Evolutionary conservation across 2,797 vertebrate genomes (phyloP), one percentile per base, ranked within the genome.

Genomic region (Picus viridis): DNA sequence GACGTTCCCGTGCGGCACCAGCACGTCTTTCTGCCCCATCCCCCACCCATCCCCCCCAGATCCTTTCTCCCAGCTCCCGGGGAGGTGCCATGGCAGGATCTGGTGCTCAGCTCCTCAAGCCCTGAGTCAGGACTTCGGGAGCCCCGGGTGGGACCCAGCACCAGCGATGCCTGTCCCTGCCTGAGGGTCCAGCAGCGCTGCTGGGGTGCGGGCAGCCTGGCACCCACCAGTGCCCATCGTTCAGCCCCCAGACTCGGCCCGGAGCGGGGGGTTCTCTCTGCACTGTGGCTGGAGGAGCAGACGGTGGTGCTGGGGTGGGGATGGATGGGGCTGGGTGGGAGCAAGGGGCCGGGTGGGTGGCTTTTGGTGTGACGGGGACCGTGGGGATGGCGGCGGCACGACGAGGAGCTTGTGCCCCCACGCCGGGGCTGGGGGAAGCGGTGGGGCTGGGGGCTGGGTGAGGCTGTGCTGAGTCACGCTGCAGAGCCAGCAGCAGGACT

Each of bases 381-480:
- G 26, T 12, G n/a, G 30, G 26, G 63, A 71, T 27, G 34, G n/a
- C 43, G 24, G 67, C 14, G 39, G 19, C 18, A 16, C 26, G 27
- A 22, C 22, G 47, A 23, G 47, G 20, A 65, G 16, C 1, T 1
- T 9, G 79, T 70, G 29, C 2, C 12, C 9, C 69, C 17, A 49
- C 19, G 11, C 7, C 6, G 1, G 59, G 13, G 78, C 57, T 64
- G 83, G 32, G 69, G 56, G 43, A 34, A 69, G 77, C 14, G 71
- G 78, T 64, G 81, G 88, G 74, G 86, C 84, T 51, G 82, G 77
- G 68, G 78, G 90, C 74, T 8, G 63, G 41, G 15, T 1, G 94
- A 91, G 72, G 77, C 86, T 89, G 82, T 96, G 96, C 96, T 97
- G 96, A 97, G 90, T 97, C 96, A 97, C 89, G 70, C 96, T 96